Base-by-base conservation (phyloP, 2,113 vertebrate species). In the Echinops telfairi region DNA sequence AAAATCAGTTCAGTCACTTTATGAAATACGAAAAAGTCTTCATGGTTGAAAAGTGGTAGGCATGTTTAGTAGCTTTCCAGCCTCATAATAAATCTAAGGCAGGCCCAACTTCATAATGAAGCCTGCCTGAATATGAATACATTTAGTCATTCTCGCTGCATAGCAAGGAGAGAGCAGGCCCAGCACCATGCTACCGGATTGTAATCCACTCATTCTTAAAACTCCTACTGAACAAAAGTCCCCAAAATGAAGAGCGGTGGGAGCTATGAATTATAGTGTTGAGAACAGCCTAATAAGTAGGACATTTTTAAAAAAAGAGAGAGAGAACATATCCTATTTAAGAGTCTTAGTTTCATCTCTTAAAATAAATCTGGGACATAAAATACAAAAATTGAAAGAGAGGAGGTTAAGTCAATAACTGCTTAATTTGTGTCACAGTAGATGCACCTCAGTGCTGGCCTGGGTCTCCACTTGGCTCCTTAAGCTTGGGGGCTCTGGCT, bases 331-430 rank as follows among this genome's bases (percentile, higher is more conserved):
- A 79, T 31, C 3, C 29, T 68, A 20, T 3, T 29, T 23, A 90
- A 95, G 38, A 76, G 25, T 68, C 38, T 85, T 90, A 33, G 83
- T 71, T 80, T 89, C 40, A 92, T 29, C 83, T 47, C 89, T 19
- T 57, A 95, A 89, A 95, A 81, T 53, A 92, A 90, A 89, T 33
- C 23, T 71, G 53, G 38, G 92, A 88, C 20, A 92, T 12, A 85
- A 81, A 83, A 38, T 60, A 25, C 8, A 62, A 16, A 47, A 17
- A 84, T 20, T n/a, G 31, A n/a, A 16, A 1, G 16, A 0, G 11
- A 29, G 31, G 38, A n/a, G 31, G 27, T 3, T 27, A 95, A 31
- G 43, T 16, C 75, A 58, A 20, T 43, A 64, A 60, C 14, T 58
- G 29, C 68, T 58, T 38, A 90, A 33, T 20, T 40, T 17, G 27